These are phyloP conservation scores for Epizoanthus stellaris DNA, from an alignment of 92 coral and sea anemone species.

Conservation along the genomic window DNA sequence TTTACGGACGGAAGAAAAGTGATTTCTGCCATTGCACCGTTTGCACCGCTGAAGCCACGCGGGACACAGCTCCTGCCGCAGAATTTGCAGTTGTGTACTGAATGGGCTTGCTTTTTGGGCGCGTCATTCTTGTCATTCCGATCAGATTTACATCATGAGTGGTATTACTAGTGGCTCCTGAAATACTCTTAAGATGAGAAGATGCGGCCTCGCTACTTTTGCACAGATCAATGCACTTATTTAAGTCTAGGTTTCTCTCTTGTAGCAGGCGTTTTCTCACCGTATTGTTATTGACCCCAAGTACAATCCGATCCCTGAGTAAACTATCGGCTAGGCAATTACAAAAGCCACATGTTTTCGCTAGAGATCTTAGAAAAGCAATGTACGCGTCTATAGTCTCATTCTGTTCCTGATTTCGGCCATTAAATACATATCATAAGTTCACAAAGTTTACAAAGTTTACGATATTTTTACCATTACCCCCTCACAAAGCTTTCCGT, in stretches of 20 bases:
- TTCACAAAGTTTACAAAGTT: too few relatives aligned
- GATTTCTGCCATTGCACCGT: conserved; percentile 27
- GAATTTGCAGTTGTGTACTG: conserved; percentile 27
- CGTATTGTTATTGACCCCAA: conserved; percentile 32
- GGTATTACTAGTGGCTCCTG: conserved; percentile 38
- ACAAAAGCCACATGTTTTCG: conserved; percentile 60
- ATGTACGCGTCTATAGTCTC: conserved; percentile 60
- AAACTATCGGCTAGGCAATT: conserved; percentile 35
- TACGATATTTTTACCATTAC: too few relatives aligned
- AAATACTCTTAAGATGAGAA: conserved; percentile 55
- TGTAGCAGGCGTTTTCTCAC: conserved; percentile 50
- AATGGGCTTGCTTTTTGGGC: not conserved
- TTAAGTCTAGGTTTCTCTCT: conserved; percentile 57
- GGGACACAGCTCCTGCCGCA: conserved; percentile 43
- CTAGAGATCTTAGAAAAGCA: conserved; percentile 52
- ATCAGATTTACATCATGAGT: conserved; percentile 54
- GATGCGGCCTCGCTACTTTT: conserved; percentile 57
- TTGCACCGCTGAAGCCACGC: conserved; percentile 25
- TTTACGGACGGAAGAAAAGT: not conserved
- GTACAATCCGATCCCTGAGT: conserved; percentile 51
- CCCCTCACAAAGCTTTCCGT: too few relatives aligned
- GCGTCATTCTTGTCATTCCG: not conserved
- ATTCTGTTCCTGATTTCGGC: conserved; percentile 46
- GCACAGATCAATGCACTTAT: conserved; percentile 62
- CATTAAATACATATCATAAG: conserved; percentile 55